Base-by-base conservation (phyloP, 2,113 vertebrate genomes). In the Nothoprocta perdicaria region DNA sequence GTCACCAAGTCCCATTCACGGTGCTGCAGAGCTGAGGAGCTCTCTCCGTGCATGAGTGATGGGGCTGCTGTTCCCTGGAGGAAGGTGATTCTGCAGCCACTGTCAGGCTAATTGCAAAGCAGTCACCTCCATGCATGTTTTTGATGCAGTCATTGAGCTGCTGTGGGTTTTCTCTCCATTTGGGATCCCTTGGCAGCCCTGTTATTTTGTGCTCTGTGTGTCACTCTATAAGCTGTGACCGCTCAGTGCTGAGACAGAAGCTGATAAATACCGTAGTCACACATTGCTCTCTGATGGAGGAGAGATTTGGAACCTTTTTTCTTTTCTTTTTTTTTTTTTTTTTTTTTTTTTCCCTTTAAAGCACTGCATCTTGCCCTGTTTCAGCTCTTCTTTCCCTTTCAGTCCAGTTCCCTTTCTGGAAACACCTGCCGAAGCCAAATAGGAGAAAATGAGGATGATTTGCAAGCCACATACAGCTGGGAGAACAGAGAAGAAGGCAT, bases 181-280 rank as follows among this genome's bases (percentile, higher is more conserved):
- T 75, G 17, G 84, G n/a, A 79, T 48, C 12, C 24, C 31, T 29
- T 61, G 71, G 43, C 71, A 89, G 67, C 74, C 40, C 84, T 60
- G 72, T 31, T 76, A 77, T 87, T 94, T 92, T 80, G 40, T 79
- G 67, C 71, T 81, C 73, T 86, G 91, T 62, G 7, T 86, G 71
- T 73, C 89, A 73, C 31, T 91, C 79, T 62, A 55, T 82, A 58
- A 93, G 35, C 75, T 67, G 72, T n/a, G 89, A 66, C 45, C 58
- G 53, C 71, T 82, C 58, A 1, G 26, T 66, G 91, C 52, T 76
- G 80, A 80, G 75, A 73, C 8, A 80, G 82, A 87, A 83, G 35
- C 53, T 84, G 91, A 35, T 74, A 94, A 95, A 87, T 80, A 43
- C 69, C 62, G 12, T 69, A 66, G 81, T 92, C 62, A 86, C 48